Conservation (phyloP, 2,113 vertebrate species). For the Corythaixoides concolor region DNA sequence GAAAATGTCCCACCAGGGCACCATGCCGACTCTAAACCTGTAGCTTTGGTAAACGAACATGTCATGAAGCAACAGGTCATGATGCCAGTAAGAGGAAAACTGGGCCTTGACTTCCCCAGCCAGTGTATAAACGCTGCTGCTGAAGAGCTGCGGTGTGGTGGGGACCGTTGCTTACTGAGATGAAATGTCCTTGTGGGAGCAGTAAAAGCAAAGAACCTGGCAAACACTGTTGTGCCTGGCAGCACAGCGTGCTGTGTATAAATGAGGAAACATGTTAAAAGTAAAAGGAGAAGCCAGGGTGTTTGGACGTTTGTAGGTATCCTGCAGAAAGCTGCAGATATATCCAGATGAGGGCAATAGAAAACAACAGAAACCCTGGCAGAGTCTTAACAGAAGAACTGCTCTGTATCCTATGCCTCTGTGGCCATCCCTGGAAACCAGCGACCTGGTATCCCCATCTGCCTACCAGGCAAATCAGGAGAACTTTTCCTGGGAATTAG, state of each 20-base stretch:
- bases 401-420: not conserved
- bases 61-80: not conserved
- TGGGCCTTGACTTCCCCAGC: not conserved
- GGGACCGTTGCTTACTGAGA: not conserved
- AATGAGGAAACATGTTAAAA: not conserved
- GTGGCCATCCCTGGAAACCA: not conserved
- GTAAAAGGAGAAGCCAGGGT: not conserved
- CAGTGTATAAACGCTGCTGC: not conserved
- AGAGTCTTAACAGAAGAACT: not conserved
- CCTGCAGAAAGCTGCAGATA: not conserved
- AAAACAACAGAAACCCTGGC: not conserved
- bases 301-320: not conserved
- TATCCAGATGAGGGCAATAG: not conserved
- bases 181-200: not conserved
- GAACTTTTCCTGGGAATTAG: not conserved
- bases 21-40: not conserved
- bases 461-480: not conserved
- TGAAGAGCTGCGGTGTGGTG: not conserved
- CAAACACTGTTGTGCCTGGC: not conserved
- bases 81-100: not conserved
- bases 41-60: not conserved
- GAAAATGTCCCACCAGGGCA: not conserved
- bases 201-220: not conserved
- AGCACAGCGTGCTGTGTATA: not conserved
- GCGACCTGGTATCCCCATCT: not conserved